These are phyloP conservation scores for Dolichopus griseipennis DNA, from an alignment of 2,888 invertebrate species.

Conservation along the genomic window DNA sequence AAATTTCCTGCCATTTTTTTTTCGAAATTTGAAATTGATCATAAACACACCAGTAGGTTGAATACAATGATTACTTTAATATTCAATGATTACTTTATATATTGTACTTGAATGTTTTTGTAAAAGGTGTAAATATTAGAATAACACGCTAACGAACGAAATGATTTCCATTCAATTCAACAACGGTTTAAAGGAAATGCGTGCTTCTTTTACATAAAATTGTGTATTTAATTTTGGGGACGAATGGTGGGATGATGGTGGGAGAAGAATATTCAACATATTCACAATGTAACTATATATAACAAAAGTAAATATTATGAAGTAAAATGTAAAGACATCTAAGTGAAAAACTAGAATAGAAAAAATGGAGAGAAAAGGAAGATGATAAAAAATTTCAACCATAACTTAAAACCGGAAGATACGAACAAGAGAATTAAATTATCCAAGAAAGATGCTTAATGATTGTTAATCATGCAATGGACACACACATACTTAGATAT, in stretches of 20 bases:
- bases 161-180: neutral
- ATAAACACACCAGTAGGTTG: too few relatives aligned
- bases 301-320: too few relatives aligned
- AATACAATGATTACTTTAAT: too few relatives aligned
- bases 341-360: neutral
- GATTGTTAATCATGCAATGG: neutral
- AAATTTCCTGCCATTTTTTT: too few relatives aligned
- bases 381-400: neutral
- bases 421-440: neutral
- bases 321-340: neutral
- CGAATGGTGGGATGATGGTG: too few relatives aligned
- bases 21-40: too few relatives aligned
- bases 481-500: neutral
- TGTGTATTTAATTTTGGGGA: too few relatives aligned
- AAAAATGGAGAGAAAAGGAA: neutral
- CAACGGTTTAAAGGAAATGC: neutral
- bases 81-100: too few relatives aligned
- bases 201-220: neutral
- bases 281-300: too few relatives aligned
- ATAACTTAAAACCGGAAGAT: neutral
- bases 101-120: too few relatives aligned
- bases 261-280: too few relatives aligned
- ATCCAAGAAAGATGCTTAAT: neutral
- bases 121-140: neutral
- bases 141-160: neutral